Percentiles rank a stretch among this genome's conserved stretches.
phyloP scores from a whole-genome alignment of 1,140 invertebrate species.

The Pseudomyrmex dendroicus region DNA sequence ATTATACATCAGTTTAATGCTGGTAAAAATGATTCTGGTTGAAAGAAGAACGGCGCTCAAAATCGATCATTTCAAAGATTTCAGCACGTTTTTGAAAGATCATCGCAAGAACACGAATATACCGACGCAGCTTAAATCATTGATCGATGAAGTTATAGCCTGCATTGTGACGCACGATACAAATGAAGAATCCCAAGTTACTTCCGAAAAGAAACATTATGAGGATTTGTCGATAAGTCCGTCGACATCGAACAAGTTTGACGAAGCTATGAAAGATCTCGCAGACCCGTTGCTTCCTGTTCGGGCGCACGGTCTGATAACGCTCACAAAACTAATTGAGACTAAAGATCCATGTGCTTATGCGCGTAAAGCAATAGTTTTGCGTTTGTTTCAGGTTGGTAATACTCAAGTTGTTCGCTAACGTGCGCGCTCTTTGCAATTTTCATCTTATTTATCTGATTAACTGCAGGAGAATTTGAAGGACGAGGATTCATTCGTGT shows the following conservation, averaged over 20 bases:
- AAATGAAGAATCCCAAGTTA: slow-evolving; percentile 10
- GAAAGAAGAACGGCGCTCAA: slow-evolving; percentile 73
- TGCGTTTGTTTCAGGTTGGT: slow-evolving; percentile 89
- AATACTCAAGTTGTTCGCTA: neutral
- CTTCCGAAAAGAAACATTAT: slow-evolving; percentile 70
- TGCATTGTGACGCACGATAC: slow-evolving; percentile 84
- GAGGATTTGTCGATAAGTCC: slow-evolving; percentile 74
- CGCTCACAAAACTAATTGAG: slow-evolving; percentile 90
- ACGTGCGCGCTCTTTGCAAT: neutral
- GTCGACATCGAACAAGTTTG: slow-evolving; percentile 83
- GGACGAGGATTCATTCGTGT: slow-evolving; percentile 93
- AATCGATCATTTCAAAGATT: slow-evolving; percentile 82
- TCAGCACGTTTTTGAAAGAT: slow-evolving; percentile 83
- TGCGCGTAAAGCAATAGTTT: slow-evolving; percentile 88
- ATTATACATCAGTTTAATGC: slow-evolving; percentile 83
- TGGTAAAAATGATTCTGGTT: slow-evolving; percentile 81
- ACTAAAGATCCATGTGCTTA: slow-evolving; percentile 87
- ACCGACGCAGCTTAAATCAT: slow-evolving; percentile 65
- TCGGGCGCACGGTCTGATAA: slow-evolving; percentile 91
- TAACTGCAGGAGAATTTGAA: slow-evolving; percentile 89
- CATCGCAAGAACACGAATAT: slow-evolving; percentile 63
- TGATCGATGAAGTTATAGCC: slow-evolving; percentile 83
- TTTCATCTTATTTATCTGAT: neutral
- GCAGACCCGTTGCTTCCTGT: slow-evolving; percentile 91
- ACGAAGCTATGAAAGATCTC: slow-evolving; percentile 89